These are phyloP conservation scores for Eupithecia abbreviata DNA, from an alignment of 2,888 invertebrate species.

Conservation along the genomic window DNA sequence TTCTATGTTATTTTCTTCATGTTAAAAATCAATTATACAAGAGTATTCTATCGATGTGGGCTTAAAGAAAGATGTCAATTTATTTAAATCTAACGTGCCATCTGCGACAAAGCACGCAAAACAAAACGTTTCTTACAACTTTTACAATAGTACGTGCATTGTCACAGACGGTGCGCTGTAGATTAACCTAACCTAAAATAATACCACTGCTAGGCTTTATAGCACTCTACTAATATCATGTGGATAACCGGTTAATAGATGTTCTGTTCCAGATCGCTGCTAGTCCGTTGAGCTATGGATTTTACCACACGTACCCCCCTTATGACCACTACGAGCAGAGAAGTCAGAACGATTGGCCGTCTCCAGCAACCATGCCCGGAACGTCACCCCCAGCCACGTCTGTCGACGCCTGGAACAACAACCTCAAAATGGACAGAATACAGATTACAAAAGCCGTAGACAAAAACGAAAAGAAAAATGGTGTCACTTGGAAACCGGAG, in stretches of 20 bases:
- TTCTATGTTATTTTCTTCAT: not conserved
- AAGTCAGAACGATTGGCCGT: conserved; percentile 66
- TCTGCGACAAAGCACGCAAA: conserved; percentile 12
- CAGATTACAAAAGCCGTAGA: conserved; percentile 53
- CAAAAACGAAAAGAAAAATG: conserved; percentile 44
- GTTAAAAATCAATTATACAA: not conserved
- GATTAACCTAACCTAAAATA: conserved; percentile 16
- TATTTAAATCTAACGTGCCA: conserved; percentile 1
- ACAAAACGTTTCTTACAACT: not conserved
- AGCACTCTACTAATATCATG: conserved; percentile 65
- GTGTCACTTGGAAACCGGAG: conserved; percentile 59
- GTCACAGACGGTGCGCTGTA: conserved; percentile 1
- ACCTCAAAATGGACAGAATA: conserved; percentile 66
- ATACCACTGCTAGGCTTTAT: conserved; percentile 59
- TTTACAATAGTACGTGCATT: not conserved
- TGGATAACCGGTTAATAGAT: conserved; percentile 79
- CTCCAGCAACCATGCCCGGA: conserved; percentile 65
- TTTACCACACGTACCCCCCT: conserved; percentile 85
- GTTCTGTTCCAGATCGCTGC: conserved; percentile 86
- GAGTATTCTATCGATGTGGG: not conserved
- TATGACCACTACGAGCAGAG: conserved; percentile 78
- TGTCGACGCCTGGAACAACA: conserved; percentile 56
- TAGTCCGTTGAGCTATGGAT: conserved; percentile 89
- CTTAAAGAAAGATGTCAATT: not conserved
- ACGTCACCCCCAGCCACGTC: conserved; percentile 59